Evolutionary conservation across 2,797 vertebrate genomes (phyloP).

Genomic region (Tangara arthus): DNA sequence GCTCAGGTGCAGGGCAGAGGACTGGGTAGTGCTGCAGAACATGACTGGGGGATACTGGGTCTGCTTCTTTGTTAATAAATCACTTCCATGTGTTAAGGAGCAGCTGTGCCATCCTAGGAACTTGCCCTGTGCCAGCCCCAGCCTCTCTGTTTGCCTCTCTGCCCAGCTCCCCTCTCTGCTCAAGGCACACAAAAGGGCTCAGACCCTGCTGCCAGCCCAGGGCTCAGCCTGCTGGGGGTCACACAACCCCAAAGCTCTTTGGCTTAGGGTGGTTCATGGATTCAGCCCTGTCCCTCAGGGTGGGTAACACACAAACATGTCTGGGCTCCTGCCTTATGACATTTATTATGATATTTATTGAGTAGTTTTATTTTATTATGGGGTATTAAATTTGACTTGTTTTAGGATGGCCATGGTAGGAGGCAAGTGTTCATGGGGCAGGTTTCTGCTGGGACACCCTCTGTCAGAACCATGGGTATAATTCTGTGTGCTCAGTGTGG

Average conservation of each 20-base stretch:
- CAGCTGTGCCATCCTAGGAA: neutral
- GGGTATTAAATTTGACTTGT: neutral
- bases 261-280: neutral
- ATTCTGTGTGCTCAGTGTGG: neutral
- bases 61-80: neutral
- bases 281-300: neutral
- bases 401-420: neutral
- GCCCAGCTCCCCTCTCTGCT: neutral
- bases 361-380: neutral
- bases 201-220: neutral
- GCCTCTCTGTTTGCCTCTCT: neutral
- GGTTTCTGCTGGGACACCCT: neutral
- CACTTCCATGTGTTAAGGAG: neutral
- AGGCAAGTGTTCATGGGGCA: neutral
- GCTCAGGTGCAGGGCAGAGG: neutral
- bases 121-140: neutral
- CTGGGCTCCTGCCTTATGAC: neutral
- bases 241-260: neutral
- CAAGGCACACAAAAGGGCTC: neutral
- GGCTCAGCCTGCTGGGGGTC: neutral
- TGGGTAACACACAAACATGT: neutral
- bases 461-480: neutral
- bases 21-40: neutral
- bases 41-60: neutral
- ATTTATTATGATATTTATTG: neutral